Evolutionary conservation across 2,797 vertebrate genomes (phyloP), one percentile per base, ranked within the genome.

Genomic region (Platyrinchus mystaceus): DNA sequence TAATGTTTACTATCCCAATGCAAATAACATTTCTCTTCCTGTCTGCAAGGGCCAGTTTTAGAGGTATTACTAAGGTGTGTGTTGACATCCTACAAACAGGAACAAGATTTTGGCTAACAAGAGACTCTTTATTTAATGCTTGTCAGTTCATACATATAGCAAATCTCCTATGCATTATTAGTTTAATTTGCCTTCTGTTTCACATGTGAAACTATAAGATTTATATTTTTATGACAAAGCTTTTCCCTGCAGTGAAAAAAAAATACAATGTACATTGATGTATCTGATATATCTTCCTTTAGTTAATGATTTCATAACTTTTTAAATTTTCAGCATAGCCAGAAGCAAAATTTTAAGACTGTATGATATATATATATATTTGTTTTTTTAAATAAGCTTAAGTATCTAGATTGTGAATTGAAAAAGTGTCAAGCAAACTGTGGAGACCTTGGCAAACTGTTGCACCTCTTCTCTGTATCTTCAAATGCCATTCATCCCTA

Each of bases 11-110:
- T 91, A 66, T 90, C 58, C 50, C 69, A 68, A 79, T 92, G 94
- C 83, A 92, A 96, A 95, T 88, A 80, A 78, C 73, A 90, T 94
- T 96, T 92, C 64, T 76, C 44, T 87, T 97, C 91, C 66, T 92
- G 73, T 89, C 92, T 93, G 23, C 43, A 59, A 88, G 69, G 64
- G 89, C 78, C 55, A 71, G n/a, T 94, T 87, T 78, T 37, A 44
- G 76, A 73, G 44, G 17, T 59, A n/a, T 53, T 53, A 27, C 78
- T 80, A 13, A 89, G 13, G 36, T 44, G 47, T 73, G 12, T 69
- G 58, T 75, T 94, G 82, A 88, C 58, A 49, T 78, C 41, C 46
- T 64, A 50, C 69, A 76, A 89, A 92, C 73, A 75, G 66, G 18
- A 95, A 69, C 46, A 89, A 66, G 53, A 37, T 84, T 93, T 71